phyloP scores from a whole-genome alignment of 1,140 invertebrate species.

The Nephotettix cincticeps region DNA sequence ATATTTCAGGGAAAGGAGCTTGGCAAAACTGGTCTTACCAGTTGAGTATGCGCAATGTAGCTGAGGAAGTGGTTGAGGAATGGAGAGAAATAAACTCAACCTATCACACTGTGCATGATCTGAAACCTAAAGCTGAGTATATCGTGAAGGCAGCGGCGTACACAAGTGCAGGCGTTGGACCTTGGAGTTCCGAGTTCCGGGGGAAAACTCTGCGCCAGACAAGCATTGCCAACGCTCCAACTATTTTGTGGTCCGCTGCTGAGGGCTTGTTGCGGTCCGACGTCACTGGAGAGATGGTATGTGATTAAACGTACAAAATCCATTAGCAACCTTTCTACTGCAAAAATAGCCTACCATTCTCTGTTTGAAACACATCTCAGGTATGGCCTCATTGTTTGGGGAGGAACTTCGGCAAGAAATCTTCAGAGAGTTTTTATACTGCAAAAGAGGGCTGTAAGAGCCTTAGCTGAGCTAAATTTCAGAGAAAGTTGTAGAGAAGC shows the following conservation, averaged over 20 bases:
- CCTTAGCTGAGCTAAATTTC: too few species aligned
- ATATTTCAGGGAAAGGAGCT: slow-evolving; percentile 60
- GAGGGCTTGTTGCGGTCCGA: slow-evolving; percentile 71
- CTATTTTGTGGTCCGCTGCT: slow-evolving; percentile 67
- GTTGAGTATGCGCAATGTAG: slow-evolving; percentile 66
- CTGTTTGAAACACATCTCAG: too few species aligned
- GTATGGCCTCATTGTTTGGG: too few species aligned
- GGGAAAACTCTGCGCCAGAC: slow-evolving; percentile 60
- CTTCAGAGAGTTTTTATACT: too few species aligned
- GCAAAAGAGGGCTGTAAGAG: too few species aligned
- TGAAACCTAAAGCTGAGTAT: slow-evolving; percentile 74
- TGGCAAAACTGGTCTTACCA: slow-evolving; percentile 87
- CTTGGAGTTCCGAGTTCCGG: slow-evolving; percentile 75
- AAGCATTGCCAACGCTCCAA: slow-evolving; percentile 39
- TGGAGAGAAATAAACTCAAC: slow-evolving; percentile 59
- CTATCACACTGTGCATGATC: slow-evolving; percentile 61
- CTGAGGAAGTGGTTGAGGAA: slow-evolving; percentile 48
- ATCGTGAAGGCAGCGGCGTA: slow-evolving; percentile 74
- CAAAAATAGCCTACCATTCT: too few species aligned
- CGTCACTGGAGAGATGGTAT: slow-evolving; percentile 70
- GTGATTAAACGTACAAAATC: too few species aligned
- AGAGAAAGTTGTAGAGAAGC: too few species aligned
- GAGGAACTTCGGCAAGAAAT: too few species aligned
- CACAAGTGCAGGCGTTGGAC: slow-evolving; percentile 71
- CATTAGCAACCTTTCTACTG: too few species aligned